phyloP scores from a whole-genome alignment of 2,888 invertebrate genomes.

The Drosophila monieri region DNA sequence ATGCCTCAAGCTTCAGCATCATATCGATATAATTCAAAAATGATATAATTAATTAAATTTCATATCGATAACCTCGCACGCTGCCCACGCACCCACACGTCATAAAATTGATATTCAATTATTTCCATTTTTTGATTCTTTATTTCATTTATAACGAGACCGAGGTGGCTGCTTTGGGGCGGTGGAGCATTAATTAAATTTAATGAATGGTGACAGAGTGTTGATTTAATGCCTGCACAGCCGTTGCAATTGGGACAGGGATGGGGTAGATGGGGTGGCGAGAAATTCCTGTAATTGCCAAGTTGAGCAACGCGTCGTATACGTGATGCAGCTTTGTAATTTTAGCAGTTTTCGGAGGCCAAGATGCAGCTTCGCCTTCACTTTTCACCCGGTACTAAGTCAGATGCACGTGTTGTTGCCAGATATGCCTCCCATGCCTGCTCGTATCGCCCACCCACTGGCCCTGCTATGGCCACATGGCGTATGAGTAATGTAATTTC shows the following conservation, averaged over 20 bases:
- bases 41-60: neutral
- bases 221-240: constrained; percentile 58
- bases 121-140: constrained; percentile 6
- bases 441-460: neutral
- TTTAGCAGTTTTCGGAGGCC: constrained; percentile 34
- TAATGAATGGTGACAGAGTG: constrained; percentile 71
- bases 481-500: constrained; percentile 51
- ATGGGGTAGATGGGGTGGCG: neutral
- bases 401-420: constrained; percentile 47
- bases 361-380: constrained; percentile 27
- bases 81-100: constrained; percentile 1
- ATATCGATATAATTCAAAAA: neutral
- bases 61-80: constrained; percentile 26
- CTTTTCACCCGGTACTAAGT: constrained; percentile 19
- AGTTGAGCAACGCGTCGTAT: constrained; percentile 57
- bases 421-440: constrained; percentile 5
- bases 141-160: constrained; percentile 39
- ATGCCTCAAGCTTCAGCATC: neutral
- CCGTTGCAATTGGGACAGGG: constrained; percentile 18
- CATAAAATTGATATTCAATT: constrained; percentile 18
- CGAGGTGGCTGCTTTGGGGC: constrained; percentile 26
- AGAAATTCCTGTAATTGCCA: constrained; percentile 37
- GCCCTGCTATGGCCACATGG: constrained; percentile 24
- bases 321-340: constrained; percentile 51
- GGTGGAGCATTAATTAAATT: constrained; percentile 65